A percentile compares a stretch with the other conserved stretches of the same genome.
Conservation (phyloP, 2,888 invertebrate genomes). For the Brenthis ino region DNA sequence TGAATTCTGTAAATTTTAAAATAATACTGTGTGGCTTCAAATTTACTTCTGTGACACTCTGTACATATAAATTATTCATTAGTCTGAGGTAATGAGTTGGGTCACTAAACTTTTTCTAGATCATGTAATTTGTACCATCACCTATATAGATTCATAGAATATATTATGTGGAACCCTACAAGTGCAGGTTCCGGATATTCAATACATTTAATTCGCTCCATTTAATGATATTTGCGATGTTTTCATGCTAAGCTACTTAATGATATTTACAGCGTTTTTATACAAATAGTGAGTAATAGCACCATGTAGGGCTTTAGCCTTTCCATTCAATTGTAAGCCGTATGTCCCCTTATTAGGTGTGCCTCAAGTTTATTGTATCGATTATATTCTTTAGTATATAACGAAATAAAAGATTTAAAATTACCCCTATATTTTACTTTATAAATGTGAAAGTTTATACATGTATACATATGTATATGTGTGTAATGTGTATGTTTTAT, state of each 20-base stretch:
- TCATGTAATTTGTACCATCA: slow-evolving; percentile 8
- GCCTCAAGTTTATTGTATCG: not conserved
- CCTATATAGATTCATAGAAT: not conserved
- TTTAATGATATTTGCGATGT: slow-evolving; percentile 8
- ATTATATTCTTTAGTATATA: too few relatives aligned
- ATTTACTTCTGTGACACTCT: too few relatives aligned
- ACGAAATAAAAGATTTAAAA: too few relatives aligned
- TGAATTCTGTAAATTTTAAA: too few relatives aligned
- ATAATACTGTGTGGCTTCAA: too few relatives aligned
- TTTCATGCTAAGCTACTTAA: not conserved
- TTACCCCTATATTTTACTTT: too few relatives aligned
- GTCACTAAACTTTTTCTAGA: slow-evolving; percentile 14
- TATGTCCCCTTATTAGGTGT: not conserved
- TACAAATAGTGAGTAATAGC: too few relatives aligned
- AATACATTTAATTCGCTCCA: slow-evolving; percentile 21
- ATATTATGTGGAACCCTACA: slow-evolving; percentile 5
- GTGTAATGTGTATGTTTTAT: too few relatives aligned
- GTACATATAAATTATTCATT: not conserved
- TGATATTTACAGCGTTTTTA: not conserved
- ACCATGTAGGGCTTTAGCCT: too few relatives aligned
- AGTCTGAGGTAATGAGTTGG: not conserved
- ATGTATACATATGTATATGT: too few relatives aligned
- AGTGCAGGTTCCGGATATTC: slow-evolving; percentile 8
- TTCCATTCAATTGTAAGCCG: too few relatives aligned
- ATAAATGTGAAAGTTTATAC: too few relatives aligned